phyloP scores from a whole-genome alignment of 2,888 invertebrate species.

The Elysia crispata region DNA sequence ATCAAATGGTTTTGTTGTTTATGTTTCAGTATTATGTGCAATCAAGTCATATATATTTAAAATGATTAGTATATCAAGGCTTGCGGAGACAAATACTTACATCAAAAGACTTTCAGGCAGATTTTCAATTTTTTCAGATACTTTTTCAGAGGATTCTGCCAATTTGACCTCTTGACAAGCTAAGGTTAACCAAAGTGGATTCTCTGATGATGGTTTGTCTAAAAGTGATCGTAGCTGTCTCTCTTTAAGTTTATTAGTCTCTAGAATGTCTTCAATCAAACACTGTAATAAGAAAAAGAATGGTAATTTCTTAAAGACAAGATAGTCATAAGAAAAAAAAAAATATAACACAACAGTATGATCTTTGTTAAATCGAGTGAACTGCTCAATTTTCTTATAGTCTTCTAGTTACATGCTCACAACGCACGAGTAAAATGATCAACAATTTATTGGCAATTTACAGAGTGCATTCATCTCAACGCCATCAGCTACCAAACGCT shows the following conservation, averaged over 20 bases:
- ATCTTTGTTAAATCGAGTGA: too few relatives aligned
- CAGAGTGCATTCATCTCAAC: too few relatives aligned
- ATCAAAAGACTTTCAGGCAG: constrained; percentile 74
- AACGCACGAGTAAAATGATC: too few relatives aligned
- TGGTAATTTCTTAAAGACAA: not conserved
- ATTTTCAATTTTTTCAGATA: constrained; percentile 70
- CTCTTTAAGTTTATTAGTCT: constrained; percentile 61
- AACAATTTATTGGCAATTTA: too few relatives aligned
- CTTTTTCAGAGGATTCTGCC: constrained; percentile 61
- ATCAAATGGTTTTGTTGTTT: too few relatives aligned
- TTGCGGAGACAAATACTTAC: constrained; percentile 58
- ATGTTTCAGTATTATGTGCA: too few relatives aligned
- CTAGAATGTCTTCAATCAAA: constrained; percentile 69
- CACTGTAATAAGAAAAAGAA: constrained; percentile 53
- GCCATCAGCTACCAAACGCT: too few relatives aligned
- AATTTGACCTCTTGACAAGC: constrained; percentile 75
- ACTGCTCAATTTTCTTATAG: not conserved
- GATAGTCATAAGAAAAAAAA: not conserved
- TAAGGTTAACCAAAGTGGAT: constrained; percentile 76
- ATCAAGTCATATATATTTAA: too few relatives aligned
- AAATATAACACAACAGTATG: not conserved
- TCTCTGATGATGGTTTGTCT: constrained; percentile 70
- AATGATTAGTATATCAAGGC: too few relatives aligned
- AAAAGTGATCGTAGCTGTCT: constrained; percentile 69
- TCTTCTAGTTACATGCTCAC: too few relatives aligned